A percentile compares a stretch with the other conserved stretches of the same genome.
Conservation (phyloP, 2,797 vertebrate genomes). For the Mionectes olivaceus region DNA sequence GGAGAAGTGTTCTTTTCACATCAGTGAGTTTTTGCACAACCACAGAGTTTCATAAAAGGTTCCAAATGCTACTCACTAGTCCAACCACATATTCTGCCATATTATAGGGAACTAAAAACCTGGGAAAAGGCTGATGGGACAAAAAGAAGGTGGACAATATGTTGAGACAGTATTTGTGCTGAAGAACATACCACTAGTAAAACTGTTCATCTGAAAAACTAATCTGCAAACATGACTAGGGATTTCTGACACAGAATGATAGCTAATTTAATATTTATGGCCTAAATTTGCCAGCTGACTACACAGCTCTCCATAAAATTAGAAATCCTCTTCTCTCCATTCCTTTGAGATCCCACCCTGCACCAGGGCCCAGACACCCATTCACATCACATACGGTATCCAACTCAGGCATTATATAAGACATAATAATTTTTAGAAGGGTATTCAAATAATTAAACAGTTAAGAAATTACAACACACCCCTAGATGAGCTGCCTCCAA, state of each 20-base stretch:
- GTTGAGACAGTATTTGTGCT: neutral
- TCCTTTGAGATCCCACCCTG: neutral
- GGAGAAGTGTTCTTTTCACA: neutral
- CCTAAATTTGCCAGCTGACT: slow-evolving; percentile 59
- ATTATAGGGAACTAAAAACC: neutral
- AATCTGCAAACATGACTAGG: slow-evolving; percentile 1
- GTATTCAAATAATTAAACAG: neutral
- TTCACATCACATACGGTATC: neutral
- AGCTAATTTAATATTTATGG: slow-evolving; percentile 63
- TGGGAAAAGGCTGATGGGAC: neutral
- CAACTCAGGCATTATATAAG: neutral
- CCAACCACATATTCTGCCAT: neutral
- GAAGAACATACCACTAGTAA: neutral
- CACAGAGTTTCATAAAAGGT: neutral
- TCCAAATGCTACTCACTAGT: neutral
- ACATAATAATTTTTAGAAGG: neutral
- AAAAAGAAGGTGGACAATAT: neutral
- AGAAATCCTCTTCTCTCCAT: slow-evolving; percentile 22
- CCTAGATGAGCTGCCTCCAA: neutral
- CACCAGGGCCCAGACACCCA: neutral
- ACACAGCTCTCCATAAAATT: slow-evolving; percentile 37
- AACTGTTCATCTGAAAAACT: slow-evolving; percentile 11
- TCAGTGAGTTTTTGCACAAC: neutral
- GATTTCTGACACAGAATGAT: slow-evolving; percentile 1
- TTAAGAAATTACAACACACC: neutral